Evolutionary conservation across 1,140 invertebrate genomes (phyloP).

Genomic region (Drosophila trapezifrons): DNA sequence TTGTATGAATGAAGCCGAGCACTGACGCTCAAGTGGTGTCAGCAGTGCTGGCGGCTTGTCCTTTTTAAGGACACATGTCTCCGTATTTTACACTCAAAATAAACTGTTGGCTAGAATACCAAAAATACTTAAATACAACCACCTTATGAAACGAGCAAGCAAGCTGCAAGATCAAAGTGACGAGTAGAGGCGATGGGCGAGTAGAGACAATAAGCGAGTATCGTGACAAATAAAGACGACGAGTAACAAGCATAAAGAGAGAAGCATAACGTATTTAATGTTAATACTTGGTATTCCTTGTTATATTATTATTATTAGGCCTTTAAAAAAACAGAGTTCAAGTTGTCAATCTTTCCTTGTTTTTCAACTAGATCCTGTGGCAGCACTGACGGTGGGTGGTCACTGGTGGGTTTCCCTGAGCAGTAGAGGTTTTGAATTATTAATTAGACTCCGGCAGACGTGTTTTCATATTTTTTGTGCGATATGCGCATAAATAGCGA

Average conservation of each 20-base stretch:
- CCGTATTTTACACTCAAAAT: no score
- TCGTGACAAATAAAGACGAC: not conserved
- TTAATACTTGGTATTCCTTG: no score
- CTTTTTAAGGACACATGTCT: not conserved
- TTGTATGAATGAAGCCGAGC: conserved; percentile 68
- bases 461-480: conserved; percentile 52
- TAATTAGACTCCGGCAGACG: conserved; percentile 59
- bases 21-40: conserved; percentile 55
- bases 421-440: conserved; percentile 58
- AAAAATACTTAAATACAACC: not conserved
- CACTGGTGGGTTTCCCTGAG: not conserved
- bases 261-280: no score
- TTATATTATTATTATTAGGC: no score
- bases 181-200: not conserved
- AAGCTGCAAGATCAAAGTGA: not conserved
- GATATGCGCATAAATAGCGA: conserved; percentile 56
- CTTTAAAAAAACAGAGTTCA: no score
- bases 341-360: no score
- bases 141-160: no score
- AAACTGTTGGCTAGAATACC: no score
- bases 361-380: not conserved
- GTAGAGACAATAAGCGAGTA: not conserved
- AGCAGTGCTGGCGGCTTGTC: not conserved
- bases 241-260: no score
- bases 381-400: conserved; percentile 22